Percentiles rank a stretch among this genome's conserved stretches.
phyloP scores from a whole-genome alignment of 2,888 invertebrate genomes.

The Microchrysa polita region DNA sequence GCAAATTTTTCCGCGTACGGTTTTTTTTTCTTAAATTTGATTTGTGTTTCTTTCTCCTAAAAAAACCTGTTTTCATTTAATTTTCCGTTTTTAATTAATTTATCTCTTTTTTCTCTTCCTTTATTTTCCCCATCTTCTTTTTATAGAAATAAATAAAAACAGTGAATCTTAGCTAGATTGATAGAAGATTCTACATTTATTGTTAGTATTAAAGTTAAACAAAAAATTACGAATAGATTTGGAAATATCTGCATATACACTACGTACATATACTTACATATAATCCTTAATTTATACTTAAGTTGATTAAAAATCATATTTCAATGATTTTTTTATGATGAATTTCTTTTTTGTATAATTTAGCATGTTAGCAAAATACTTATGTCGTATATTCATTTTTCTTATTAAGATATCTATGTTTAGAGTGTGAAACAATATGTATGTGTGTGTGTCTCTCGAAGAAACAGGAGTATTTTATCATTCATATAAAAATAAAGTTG shows the following conservation, averaged over 20 bases:
- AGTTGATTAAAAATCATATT: neutral
- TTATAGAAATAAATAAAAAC: constrained; percentile 31
- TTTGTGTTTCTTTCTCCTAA: too few species aligned
- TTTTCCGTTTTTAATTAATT: constrained; percentile 25
- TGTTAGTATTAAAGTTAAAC: constrained; percentile 9
- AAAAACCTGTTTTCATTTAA: constrained; percentile 7
- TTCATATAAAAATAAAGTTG: too few species aligned
- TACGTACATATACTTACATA: too few species aligned
- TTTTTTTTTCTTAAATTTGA: too few species aligned
- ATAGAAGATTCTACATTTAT: neutral
- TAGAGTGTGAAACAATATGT: neutral
- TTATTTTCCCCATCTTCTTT: constrained; percentile 16
- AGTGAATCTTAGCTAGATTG: constrained; percentile 3
- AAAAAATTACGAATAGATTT: neutral
- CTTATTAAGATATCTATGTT: neutral
- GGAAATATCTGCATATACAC: neutral
- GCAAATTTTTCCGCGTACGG: neutral
- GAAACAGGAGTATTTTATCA: too few species aligned
- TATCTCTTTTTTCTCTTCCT: constrained; percentile 14
- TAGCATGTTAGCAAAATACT: neutral
- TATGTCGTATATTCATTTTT: neutral
- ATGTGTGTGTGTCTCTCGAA: too few species aligned
- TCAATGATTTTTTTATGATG: neutral
- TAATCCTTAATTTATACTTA: too few species aligned
- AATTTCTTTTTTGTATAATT: constrained; percentile 4